Percentiles rank a stretch among this genome's conserved stretches.
Conservation (phyloP, 2,888 invertebrate species). For the Maniola hyperantus region DNA sequence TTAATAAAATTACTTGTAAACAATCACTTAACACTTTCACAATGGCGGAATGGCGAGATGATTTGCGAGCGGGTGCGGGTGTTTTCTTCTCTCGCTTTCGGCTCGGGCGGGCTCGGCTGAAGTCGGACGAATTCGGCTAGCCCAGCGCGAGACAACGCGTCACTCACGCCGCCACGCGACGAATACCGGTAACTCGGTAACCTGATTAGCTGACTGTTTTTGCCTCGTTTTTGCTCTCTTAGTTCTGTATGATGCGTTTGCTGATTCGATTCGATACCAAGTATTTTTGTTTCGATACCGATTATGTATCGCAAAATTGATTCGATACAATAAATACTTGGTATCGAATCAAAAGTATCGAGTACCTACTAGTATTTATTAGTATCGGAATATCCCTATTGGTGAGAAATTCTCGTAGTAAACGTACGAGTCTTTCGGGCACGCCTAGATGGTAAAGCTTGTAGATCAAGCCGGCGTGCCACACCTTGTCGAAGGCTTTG, state of each 20-base stretch:
- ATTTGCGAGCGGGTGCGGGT: not conserved
- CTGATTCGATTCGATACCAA: conserved; percentile 35
- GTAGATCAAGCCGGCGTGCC: too few species aligned
- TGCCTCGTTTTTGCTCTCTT: too few species aligned
- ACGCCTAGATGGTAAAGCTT: too few species aligned
- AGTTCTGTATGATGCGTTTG: conserved; percentile 9
- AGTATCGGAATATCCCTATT: conserved; percentile 32
- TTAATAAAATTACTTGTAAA: not conserved
- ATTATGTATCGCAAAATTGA: conserved; percentile 40
- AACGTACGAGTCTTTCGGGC: too few species aligned
- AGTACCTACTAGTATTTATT: conserved; percentile 37
- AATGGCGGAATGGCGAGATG: not conserved
- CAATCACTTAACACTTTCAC: not conserved
- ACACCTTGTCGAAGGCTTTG: too few species aligned
- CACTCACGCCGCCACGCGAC: not conserved
- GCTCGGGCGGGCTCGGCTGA: not conserved
- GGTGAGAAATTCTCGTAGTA: too few species aligned
- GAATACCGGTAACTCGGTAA: too few species aligned
- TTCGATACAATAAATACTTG: conserved; percentile 38
- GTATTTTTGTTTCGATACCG: conserved; percentile 40
- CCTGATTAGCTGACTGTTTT: too few species aligned
- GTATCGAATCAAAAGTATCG: conserved; percentile 41
- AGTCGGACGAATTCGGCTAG: not conserved
- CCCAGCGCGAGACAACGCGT: not conserved
- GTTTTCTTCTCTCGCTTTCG: not conserved